A percentile compares a stretch with the other conserved stretches of the same genome.
Evolutionary conservation across 2,888 invertebrate species (phyloP).

Genomic region (Drosophila longiperda): DNA sequence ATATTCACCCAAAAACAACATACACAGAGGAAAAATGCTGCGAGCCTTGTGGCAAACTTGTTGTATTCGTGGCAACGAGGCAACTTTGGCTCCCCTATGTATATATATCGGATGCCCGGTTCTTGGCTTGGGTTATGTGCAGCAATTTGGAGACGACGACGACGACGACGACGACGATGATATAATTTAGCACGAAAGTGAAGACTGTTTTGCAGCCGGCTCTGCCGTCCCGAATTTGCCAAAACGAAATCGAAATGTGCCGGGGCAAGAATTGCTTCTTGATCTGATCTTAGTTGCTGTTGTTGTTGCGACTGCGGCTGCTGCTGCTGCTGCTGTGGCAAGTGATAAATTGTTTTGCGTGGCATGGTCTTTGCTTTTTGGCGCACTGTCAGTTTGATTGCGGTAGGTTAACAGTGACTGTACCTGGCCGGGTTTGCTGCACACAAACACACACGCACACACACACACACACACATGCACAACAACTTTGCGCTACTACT

Average conservation of each 20-base stretch:
- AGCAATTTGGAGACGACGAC: constrained; percentile 59
- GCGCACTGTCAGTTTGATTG: constrained; percentile 66
- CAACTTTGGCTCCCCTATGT: constrained; percentile 52
- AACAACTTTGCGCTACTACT: neutral
- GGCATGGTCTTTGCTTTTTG: constrained; percentile 42
- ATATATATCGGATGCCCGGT: constrained; percentile 30
- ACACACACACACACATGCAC: neutral
- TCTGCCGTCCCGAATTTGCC: constrained; percentile 63
- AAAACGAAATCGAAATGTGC: constrained; percentile 76
- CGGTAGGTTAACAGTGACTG: constrained; percentile 63
- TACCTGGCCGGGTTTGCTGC: constrained; percentile 39
- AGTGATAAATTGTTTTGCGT: constrained; percentile 72
- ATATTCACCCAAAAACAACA: constrained; percentile 68
- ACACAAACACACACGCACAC: neutral
- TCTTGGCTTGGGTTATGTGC: constrained; percentile 31
- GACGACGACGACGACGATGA: constrained; percentile 50
- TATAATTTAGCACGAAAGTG: constrained; percentile 80
- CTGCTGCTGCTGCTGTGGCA: constrained; percentile 26
- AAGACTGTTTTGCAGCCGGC: constrained; percentile 75
- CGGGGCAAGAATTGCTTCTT: constrained; percentile 25
- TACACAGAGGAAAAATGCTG: constrained; percentile 16
- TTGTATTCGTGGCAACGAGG: constrained; percentile 55
- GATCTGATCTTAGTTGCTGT: constrained; percentile 20
- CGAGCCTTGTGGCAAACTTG: constrained; percentile 70
- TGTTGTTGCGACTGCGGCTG: constrained; percentile 14